A percentile compares a stretch with the other conserved stretches of the same genome.
Evolutionary conservation across 2,797 vertebrate species (phyloP).

Genomic region (Florisuga fusca): DNA sequence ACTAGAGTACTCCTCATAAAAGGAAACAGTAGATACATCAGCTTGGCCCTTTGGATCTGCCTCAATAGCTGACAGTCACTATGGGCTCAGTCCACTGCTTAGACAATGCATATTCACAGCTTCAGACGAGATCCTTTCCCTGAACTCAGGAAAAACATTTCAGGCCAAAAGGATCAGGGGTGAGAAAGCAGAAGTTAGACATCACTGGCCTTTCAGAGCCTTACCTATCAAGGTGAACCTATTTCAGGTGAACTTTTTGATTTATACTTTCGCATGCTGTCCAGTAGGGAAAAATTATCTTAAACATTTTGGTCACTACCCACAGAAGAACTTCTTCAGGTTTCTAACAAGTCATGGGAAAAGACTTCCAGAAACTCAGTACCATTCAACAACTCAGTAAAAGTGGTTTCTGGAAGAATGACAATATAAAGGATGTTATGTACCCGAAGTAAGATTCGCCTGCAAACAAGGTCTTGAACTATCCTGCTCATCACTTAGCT

Average conservation of each 20-base stretch:
- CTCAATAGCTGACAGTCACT: neutral
- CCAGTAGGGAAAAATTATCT: neutral
- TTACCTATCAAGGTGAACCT: neutral
- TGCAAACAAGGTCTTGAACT: neutral
- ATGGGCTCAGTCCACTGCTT: neutral
- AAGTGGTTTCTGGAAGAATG: neutral
- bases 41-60: neutral
- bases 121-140: neutral
- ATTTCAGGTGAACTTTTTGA: neutral
- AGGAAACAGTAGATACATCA: fast-evolving
- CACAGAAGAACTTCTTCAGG: neutral
- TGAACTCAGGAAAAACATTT: neutral
- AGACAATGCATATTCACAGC: neutral
- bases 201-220: neutral
- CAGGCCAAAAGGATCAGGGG: neutral
- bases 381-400: neutral
- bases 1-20: neutral
- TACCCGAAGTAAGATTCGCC: neutral
- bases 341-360: neutral
- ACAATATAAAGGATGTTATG: fast-evolving
- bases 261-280: neutral
- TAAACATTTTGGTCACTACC: neutral
- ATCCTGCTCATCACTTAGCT: neutral
- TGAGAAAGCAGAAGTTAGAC: neutral
- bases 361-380: neutral